Evolutionary conservation across 2,888 invertebrate genomes (phyloP).

Genomic region (Parelbella ahira): DNA sequence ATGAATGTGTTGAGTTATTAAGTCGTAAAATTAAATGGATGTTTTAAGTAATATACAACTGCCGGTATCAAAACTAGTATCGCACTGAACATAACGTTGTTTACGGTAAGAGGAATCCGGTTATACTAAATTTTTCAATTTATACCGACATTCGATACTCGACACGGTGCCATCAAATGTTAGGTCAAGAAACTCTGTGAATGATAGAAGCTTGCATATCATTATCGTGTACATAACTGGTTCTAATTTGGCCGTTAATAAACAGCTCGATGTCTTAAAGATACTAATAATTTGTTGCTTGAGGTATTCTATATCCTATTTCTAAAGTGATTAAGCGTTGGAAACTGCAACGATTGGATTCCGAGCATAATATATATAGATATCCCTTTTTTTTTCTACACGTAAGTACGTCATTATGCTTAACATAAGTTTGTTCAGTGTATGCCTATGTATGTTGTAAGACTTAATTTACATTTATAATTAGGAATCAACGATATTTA

Average conservation of each 20-base stretch:
- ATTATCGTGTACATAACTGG: slow-evolving; percentile 48
- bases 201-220: slow-evolving; percentile 43
- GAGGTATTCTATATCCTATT: too few relatives aligned
- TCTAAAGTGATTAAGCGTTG: too few relatives aligned
- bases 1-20: slow-evolving; percentile 12
- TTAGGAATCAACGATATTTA: too few relatives aligned
- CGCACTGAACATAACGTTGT: slow-evolving; percentile 10
- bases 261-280: too few relatives aligned
- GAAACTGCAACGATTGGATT: too few relatives aligned
- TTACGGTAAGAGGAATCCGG: slow-evolving; percentile 20
- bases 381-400: too few relatives aligned
- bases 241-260: slow-evolving; percentile 33
- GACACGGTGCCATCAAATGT: slow-evolving; percentile 25
- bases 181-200: slow-evolving; percentile 52
- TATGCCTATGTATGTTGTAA: too few relatives aligned
- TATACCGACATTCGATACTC: slow-evolving; percentile 30
- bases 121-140: slow-evolving; percentile 23
- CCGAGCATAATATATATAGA: too few relatives aligned
- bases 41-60: background rate
- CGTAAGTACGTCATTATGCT: too few relatives aligned
- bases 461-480: too few relatives aligned
- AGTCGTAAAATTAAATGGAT: slow-evolving; percentile 10
- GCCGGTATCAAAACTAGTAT: slow-evolving; percentile 8
- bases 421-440: too few relatives aligned
- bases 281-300: too few relatives aligned